A percentile compares a stretch with the other conserved stretches of the same genome.
phyloP scores from a whole-genome alignment of 2,888 invertebrate species.

The Junonia oenone region DNA sequence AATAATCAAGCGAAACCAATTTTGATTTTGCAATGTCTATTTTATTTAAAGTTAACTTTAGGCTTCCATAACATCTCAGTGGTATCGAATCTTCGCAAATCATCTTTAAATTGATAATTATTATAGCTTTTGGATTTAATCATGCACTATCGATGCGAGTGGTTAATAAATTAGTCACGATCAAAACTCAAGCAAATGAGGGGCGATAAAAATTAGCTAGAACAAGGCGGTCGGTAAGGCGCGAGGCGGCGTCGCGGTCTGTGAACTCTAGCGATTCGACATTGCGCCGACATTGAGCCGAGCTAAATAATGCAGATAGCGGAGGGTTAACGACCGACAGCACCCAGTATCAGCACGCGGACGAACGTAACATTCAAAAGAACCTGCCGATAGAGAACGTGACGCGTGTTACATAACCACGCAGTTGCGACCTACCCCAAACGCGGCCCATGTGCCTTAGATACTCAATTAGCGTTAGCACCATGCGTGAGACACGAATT shows the following conservation, averaged over 20 bases:
- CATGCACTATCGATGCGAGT: neutral
- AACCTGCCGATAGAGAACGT: constrained; percentile 54
- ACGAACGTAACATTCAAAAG: constrained; percentile 52
- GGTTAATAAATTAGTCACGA: constrained; percentile 10
- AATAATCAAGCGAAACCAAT: neutral
- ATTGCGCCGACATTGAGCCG: constrained; percentile 74
- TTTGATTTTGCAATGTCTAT: neutral
- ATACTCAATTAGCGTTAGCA: neutral
- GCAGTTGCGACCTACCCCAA: constrained; percentile 52
- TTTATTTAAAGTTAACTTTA: neutral
- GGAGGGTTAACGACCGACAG: constrained; percentile 71
- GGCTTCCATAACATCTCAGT: too few relatives aligned
- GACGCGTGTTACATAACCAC: constrained; percentile 49
- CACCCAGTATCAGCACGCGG: constrained; percentile 72
- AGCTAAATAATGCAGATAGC: constrained; percentile 77
- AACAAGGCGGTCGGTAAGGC: constrained; percentile 58
- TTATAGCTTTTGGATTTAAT: neutral
- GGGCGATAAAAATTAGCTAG: constrained; percentile 56
- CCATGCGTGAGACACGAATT: neutral
- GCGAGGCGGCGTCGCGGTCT: constrained; percentile 59
- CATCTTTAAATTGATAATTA: neutral
- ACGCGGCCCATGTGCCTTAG: constrained; percentile 12
- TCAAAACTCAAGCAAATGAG: constrained; percentile 12
- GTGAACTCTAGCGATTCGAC: constrained; percentile 71
- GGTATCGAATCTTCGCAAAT: too few relatives aligned